Evolutionary conservation across 2,888 invertebrate species (phyloP).

Genomic region (Agrilus cyanescens): DNA sequence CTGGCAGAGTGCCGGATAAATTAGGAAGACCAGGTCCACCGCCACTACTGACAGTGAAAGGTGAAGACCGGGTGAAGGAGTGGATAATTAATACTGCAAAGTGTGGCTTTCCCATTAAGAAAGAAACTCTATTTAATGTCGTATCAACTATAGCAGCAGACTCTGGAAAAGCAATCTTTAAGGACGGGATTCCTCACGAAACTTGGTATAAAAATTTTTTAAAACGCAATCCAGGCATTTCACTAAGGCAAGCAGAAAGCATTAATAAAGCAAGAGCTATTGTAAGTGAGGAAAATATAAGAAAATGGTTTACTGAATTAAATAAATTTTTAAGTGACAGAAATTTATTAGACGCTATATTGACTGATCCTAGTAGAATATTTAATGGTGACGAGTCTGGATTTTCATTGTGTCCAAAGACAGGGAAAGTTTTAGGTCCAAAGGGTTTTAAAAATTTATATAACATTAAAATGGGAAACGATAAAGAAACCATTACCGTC

Average conservation of each 20-base stretch:
- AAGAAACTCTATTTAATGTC: constrained; percentile 1
- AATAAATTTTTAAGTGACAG: background rate
- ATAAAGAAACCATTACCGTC: constrained; percentile 3
- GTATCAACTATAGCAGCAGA: background rate
- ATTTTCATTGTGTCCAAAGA: constrained; percentile 20
- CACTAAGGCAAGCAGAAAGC: too few species aligned
- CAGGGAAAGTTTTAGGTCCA: constrained; percentile 17
- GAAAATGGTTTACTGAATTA: too few species aligned
- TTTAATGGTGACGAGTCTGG: constrained; percentile 22
- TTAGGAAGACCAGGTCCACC: constrained; percentile 1
- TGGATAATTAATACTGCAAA: constrained; percentile 3
- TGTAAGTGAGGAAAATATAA: too few species aligned
- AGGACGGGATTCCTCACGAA: too few species aligned
- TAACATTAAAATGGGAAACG: background rate
- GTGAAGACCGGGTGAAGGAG: background rate
- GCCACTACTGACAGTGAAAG: background rate
- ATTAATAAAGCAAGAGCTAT: too few species aligned
- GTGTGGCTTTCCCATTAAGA: constrained; percentile 1
- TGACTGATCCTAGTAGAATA: constrained; percentile 15
- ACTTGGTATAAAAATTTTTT: too few species aligned
- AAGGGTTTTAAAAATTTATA: constrained; percentile 2
- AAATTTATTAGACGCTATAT: background rate
- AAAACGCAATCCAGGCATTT: too few species aligned
- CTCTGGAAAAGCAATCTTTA: too few species aligned
- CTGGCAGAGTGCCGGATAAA: constrained; percentile 1